phyloP scores from a whole-genome alignment of 2,888 invertebrate genomes.

The Bellardia pandia region DNA sequence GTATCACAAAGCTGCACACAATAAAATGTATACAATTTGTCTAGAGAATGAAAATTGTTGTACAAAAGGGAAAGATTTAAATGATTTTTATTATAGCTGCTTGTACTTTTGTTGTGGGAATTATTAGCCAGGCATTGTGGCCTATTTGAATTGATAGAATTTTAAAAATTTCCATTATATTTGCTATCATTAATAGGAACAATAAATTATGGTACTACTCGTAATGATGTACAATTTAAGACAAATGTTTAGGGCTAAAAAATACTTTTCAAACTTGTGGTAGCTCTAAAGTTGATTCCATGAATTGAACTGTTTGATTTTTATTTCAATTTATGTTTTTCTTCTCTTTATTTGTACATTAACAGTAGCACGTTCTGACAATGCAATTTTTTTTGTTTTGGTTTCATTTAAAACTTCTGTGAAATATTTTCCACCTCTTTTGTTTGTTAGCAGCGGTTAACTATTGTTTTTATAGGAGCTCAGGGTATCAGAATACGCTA shows the following conservation, averaged over 20 bases:
- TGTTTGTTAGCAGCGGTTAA: constrained; percentile 8
- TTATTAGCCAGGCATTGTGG: constrained; percentile 62
- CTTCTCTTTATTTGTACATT: constrained; percentile 14
- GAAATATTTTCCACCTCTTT: constrained; percentile 23
- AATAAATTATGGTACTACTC: constrained; percentile 47
- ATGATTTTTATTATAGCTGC: constrained; percentile 47
- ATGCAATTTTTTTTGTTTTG: constrained; percentile 53
- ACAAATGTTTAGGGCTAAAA: constrained; percentile 62
- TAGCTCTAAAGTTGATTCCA: constrained; percentile 29
- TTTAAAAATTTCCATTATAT: constrained; percentile 32
- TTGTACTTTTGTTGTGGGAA: constrained; percentile 65
- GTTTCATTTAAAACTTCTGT: constrained; percentile 35
- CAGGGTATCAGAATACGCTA: constrained; percentile 1
- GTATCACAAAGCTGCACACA: constrained; percentile 36
- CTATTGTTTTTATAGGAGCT: neutral
- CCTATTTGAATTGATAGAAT: constrained; percentile 38
- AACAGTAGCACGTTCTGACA: constrained; percentile 68
- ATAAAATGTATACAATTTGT: constrained; percentile 60
- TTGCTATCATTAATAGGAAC: constrained; percentile 42
- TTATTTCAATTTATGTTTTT: neutral
- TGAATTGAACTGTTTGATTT: constrained; percentile 40
- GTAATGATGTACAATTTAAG: constrained; percentile 55
- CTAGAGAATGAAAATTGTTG: constrained; percentile 58
- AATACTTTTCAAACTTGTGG: constrained; percentile 11
- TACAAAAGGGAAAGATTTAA: constrained; percentile 45